phyloP scores from a whole-genome alignment of 2,888 invertebrate genomes.

The Lumbricus terrestris region DNA sequence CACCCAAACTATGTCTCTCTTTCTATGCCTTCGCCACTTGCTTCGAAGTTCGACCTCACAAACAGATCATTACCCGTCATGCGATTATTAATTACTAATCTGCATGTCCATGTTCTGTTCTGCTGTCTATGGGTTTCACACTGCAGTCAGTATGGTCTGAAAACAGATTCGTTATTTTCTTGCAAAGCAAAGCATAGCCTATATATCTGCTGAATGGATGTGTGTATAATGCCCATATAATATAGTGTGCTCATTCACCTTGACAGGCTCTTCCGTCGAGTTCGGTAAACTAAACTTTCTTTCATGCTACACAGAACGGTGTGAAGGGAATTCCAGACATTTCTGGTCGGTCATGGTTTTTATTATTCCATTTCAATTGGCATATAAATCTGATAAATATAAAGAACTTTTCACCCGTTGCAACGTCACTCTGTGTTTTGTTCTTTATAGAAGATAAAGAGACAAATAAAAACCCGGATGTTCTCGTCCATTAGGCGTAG shows the following conservation, averaged over 20 bases:
- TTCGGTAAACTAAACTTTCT: neutral
- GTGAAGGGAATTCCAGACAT: neutral
- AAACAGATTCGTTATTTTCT: too few species aligned
- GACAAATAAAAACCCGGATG: neutral
- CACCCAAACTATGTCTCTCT: too few species aligned
- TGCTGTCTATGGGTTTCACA: too few species aligned
- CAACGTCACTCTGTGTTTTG: neutral
- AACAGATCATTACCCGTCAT: too few species aligned
- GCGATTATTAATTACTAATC: too few species aligned
- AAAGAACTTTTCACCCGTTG: neutral
- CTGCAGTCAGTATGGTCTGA: too few species aligned
- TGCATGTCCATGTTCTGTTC: too few species aligned
- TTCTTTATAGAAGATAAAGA: neutral
- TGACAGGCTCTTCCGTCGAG: neutral
- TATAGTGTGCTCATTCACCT: neutral
- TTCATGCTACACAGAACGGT: neutral
- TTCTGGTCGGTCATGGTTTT: neutral
- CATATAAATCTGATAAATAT: neutral
- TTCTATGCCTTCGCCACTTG: too few species aligned
- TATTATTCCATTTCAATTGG: neutral
- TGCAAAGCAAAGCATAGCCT: too few species aligned
- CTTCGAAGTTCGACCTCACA: too few species aligned
- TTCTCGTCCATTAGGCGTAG: neutral
- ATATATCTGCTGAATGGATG: too few species aligned
- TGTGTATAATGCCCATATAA: too few species aligned